A percentile compares a stretch with the other conserved stretches of the same genome.
Evolutionary conservation across 1,140 invertebrate genomes (phyloP).

Genomic region (Conus betulinus): DNA sequence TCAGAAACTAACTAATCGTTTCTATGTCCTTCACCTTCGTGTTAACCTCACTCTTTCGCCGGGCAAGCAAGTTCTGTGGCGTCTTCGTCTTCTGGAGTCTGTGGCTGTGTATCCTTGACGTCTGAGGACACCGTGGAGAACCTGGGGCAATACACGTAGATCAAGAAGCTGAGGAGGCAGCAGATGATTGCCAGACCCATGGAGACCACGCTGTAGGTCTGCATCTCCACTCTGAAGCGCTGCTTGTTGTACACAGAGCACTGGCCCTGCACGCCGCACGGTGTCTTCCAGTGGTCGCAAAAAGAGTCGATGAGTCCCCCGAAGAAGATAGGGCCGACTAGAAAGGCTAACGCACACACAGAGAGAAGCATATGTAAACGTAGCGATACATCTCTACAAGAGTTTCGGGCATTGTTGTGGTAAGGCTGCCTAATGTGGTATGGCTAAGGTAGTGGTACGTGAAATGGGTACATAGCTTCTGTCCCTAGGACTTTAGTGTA

Average conservation of each 20-base stretch:
- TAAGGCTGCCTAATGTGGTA: too few species aligned
- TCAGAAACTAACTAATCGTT: too few species aligned
- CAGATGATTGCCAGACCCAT: neutral
- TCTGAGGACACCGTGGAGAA: neutral
- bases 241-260: constrained; percentile 43
- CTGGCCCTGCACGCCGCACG: constrained; percentile 23
- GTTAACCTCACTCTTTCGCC: too few species aligned
- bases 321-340: constrained; percentile 27
- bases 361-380: neutral
- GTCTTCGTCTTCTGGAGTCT: too few species aligned
- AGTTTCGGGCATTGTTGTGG: too few species aligned
- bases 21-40: too few species aligned
- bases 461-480: too few species aligned
- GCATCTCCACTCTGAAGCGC: constrained; percentile 32
- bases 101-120: neutral
- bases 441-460: too few species aligned
- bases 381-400: neutral
- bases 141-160: neutral
- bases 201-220: constrained; percentile 13
- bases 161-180: neutral
- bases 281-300: constrained; percentile 26
- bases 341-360: neutral
- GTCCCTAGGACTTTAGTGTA: too few species aligned
- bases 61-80: too few species aligned
- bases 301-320: constrained; percentile 34